A percentile compares a stretch with the other conserved stretches of the same genome.
These are phyloP conservation scores for Euspilapteryx auroguttella DNA, from an alignment of 2,888 invertebrate genomes.

Conservation along the genomic window DNA sequence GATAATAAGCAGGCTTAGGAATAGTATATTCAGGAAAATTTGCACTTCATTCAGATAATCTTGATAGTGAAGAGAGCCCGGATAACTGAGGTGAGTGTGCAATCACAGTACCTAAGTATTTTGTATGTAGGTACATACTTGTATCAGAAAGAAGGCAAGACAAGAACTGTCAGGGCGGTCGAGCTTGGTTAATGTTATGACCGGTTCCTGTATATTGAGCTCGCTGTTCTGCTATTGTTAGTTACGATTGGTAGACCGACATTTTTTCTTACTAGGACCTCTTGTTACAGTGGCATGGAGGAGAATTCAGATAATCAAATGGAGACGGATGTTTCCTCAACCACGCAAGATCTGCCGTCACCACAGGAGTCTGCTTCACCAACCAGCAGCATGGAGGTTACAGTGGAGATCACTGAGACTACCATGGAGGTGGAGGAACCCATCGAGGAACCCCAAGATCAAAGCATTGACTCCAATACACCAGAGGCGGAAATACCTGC, in stretches of 20 bases:
- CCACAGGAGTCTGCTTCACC: constrained; percentile 25
- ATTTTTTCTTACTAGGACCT: too few relatives aligned
- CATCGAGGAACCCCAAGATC: background rate
- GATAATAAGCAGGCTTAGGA: too few relatives aligned
- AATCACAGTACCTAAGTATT: too few relatives aligned
- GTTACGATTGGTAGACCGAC: constrained; percentile 18
- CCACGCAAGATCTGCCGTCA: constrained; percentile 30
- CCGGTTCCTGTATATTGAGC: constrained; percentile 31
- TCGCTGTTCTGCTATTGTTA: constrained; percentile 15
- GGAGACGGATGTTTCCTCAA: constrained; percentile 46
- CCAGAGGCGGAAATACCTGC: constrained; percentile 1
- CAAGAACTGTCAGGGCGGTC: constrained; percentile 21
- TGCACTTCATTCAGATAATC: too few relatives aligned
- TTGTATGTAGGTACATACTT: constrained; percentile 35
- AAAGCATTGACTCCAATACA: constrained; percentile 2
- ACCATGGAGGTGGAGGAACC: background rate
- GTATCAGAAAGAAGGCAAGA: constrained; percentile 40
- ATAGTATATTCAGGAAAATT: too few relatives aligned
- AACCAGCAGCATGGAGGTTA: constrained; percentile 30
- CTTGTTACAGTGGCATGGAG: constrained; percentile 23
- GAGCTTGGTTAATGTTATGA: constrained; percentile 40
- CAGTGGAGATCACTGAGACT: constrained; percentile 19
- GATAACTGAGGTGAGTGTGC: constrained; percentile 40
- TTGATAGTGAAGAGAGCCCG: too few relatives aligned
- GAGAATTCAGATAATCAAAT: constrained; percentile 35